Percentiles rank a stretch among this genome's conserved stretches.
Conservation (phyloP, 2,888 invertebrate species). For the Drosophila atripex region DNA sequence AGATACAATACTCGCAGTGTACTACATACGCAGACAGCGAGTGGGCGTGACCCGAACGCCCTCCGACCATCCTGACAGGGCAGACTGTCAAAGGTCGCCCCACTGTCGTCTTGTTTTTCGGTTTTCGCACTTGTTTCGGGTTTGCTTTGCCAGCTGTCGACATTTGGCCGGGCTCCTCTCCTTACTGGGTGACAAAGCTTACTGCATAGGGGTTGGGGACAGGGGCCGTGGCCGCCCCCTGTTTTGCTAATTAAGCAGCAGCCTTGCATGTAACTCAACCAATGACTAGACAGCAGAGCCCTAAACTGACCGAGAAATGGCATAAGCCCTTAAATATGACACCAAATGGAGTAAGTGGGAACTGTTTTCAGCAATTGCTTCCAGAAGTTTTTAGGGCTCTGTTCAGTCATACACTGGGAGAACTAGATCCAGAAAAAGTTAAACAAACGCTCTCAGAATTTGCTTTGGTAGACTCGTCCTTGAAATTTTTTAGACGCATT, state of each 20-base stretch:
- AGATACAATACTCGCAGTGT: conserved; percentile 23
- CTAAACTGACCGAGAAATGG: conserved; percentile 9
- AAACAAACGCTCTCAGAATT: not conserved
- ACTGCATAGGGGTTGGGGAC: conserved; percentile 27
- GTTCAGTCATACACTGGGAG: not conserved
- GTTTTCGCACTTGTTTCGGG: conserved; percentile 25
- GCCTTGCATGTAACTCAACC: conserved; percentile 13
- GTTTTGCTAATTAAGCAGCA: conserved; percentile 65
- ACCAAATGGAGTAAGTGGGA: not conserved
- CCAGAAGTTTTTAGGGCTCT: not conserved
- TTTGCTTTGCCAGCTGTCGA: conserved; percentile 63
- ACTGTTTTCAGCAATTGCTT: not conserved
- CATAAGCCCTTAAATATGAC: conserved; percentile 4
- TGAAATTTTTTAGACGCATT: conserved; percentile 21
- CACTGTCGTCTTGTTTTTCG: conserved; percentile 23
- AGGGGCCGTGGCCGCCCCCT: not conserved
- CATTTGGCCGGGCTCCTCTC: conserved; percentile 54
- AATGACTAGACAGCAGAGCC: conserved; percentile 15
- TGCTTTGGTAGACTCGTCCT: not conserved
- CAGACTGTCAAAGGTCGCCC: conserved; percentile 47
- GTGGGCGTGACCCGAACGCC: conserved; percentile 52
- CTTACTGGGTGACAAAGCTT: conserved; percentile 38
- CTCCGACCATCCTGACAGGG: conserved; percentile 8
- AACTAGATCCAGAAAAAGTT: not conserved
- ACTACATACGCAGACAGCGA: conserved; percentile 31